These are phyloP conservation scores for Danio choprae DNA, from an alignment of 2,797 vertebrate genomes.

Conservation along the genomic window DNA sequence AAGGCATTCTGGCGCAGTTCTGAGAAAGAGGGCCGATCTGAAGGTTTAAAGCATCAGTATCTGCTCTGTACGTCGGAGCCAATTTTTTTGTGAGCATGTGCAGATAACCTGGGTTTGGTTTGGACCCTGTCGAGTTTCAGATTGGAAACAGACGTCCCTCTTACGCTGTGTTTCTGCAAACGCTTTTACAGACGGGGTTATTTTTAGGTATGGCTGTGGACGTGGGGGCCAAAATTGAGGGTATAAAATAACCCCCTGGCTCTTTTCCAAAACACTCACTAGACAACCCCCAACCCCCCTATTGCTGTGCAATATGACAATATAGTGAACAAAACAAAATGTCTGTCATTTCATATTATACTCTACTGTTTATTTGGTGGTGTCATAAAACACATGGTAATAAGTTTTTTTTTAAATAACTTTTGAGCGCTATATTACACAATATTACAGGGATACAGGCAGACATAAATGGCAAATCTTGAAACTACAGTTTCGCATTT, in stretches of 20 bases:
- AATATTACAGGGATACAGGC: too few relatives aligned
- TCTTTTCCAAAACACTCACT: slow-evolving; percentile 67
- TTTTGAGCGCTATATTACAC: too few relatives aligned
- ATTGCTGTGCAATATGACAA: too few relatives aligned
- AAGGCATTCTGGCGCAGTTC: slow-evolving; percentile 41
- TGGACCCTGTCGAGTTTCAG: slow-evolving; percentile 53
- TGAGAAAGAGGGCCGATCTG: slow-evolving; percentile 34
- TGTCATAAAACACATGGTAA: too few relatives aligned
- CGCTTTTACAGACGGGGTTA: slow-evolving; percentile 74
- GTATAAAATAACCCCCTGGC: slow-evolving; percentile 74
- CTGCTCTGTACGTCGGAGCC: slow-evolving; percentile 48
- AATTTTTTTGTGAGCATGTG: slow-evolving; percentile 54
- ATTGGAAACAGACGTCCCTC: slow-evolving; percentile 66
- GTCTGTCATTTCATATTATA: too few relatives aligned
- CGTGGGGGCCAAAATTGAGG: slow-evolving; percentile 50
- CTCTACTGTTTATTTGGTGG: too few relatives aligned
- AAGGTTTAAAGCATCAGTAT: slow-evolving; percentile 32
- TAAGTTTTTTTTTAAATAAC: too few relatives aligned
- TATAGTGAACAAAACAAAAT: too few relatives aligned
- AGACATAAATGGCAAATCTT: too few relatives aligned
- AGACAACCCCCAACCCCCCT: neutral
- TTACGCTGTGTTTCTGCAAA: slow-evolving; percentile 73
- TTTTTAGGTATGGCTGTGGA: slow-evolving; percentile 73
- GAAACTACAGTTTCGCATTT: too few relatives aligned
- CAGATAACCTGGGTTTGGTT: slow-evolving; percentile 63